These are phyloP conservation scores for Labroides dimidiatus DNA, from an alignment of 2,797 vertebrate species.

Conservation along the genomic window DNA sequence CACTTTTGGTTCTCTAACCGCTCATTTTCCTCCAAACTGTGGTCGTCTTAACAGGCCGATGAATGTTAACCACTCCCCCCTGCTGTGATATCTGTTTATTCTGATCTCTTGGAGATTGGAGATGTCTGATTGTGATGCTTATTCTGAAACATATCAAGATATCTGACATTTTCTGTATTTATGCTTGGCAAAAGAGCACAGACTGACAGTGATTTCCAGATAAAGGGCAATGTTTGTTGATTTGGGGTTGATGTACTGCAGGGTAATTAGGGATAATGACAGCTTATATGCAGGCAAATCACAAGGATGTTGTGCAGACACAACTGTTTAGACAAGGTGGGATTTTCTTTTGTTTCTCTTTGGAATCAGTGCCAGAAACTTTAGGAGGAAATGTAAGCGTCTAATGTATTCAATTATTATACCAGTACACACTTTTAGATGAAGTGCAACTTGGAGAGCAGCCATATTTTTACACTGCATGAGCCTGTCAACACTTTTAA, in stretches of 20 bases:
- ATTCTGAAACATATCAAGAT: background rate
- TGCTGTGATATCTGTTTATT: constrained; percentile 16
- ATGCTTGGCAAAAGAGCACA: constrained; percentile 6
- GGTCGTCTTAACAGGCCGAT: constrained; percentile 28
- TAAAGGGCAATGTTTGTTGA: constrained; percentile 9
- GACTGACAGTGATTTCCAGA: constrained; percentile 5
- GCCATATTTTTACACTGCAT: constrained; percentile 8
- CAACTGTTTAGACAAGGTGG: background rate
- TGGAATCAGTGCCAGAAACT: constrained; percentile 8
- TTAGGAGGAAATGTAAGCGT: background rate
- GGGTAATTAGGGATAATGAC: background rate
- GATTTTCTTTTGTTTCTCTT: background rate
- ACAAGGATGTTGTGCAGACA: constrained; percentile 3
- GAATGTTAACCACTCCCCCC: constrained; percentile 14
- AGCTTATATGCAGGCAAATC: background rate
- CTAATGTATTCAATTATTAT: constrained; percentile 21
- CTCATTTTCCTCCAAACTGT: background rate
- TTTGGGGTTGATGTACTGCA: constrained; percentile 5
- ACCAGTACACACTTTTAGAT: constrained; percentile 2
- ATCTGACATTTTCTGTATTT: constrained; percentile 4
- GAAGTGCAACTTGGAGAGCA: background rate
- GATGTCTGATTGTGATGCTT: constrained; percentile 1
- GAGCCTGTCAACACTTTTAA: background rate
- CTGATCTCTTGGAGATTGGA: background rate
- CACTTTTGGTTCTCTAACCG: background rate